Evolutionary conservation across 30 jellyfish, hydroid and myxozoan species (phyloP), one percentile per base, ranked within the genome.

Genomic region (Hydractinia echinata): DNA sequence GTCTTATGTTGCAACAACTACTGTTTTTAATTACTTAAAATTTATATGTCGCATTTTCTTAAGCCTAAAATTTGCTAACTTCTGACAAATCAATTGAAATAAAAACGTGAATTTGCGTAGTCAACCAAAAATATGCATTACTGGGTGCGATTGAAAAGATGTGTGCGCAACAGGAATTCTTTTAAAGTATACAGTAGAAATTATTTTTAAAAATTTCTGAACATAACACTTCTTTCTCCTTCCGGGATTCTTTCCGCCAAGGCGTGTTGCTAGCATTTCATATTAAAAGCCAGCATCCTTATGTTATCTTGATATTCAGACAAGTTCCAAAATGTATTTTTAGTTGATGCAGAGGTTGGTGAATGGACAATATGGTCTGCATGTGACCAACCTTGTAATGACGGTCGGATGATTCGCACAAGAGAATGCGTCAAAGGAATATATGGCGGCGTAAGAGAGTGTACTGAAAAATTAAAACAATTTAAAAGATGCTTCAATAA

Each of bases 381-480:
- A 19, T 71, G 81, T 50, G 81, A 71, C n/a, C 39, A 71, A 71
- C 81, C 81, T 5, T 71, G 81, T 50, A 71, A 71, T 58, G 51
- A 71, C 52, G 81, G 81, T 6, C 4, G 60, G 52, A 19, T n/a
- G 39, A 50, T 8, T 8, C 81, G 81, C 7, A 71, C 81, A 71
- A 11, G 81, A 71, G 39, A 71, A 20, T 71, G 81, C n/a, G 51
- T 20, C 52, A 48, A 51, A 71, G 81, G 60, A 19, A 19, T 9
- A 8, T 71, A 71, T 71, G 81, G 81, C 67, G 81, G 81, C n/a
- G 10, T 20, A 50, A 51, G 39, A n/a, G 19, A 6, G 19, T 64
- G 74, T 13, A n/a, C 39, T 44, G 19, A 64, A 64, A 44, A 64
- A n/a, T 30, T 50, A 19, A 58, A 71, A 71, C 68, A 71, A 19